These are phyloP conservation scores for Indri indri DNA, from an alignment of 2,113 vertebrate genomes.

Conservation along the genomic window DNA sequence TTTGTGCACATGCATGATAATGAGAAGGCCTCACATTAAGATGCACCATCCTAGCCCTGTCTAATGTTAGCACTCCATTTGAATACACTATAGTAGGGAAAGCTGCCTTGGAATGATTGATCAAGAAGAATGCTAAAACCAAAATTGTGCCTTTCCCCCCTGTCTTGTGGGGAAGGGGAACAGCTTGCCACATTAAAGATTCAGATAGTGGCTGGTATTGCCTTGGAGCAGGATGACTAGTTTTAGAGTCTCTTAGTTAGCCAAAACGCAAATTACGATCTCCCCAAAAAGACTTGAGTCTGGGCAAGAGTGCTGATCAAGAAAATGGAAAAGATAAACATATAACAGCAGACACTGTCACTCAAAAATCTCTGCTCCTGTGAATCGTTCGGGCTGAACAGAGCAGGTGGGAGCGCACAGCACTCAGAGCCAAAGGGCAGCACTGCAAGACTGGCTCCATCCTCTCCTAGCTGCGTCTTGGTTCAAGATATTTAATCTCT, in stretches of 20 bases:
- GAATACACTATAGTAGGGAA: not conserved
- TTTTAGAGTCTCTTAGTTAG: conserved; percentile 53
- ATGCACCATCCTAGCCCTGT: not conserved
- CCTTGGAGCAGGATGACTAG: conserved; percentile 37
- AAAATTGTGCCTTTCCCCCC: not conserved
- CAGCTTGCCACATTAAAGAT: conserved; percentile 69
- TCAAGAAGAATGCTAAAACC: conserved; percentile 35
- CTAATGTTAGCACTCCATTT: not conserved
- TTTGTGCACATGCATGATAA: not conserved
- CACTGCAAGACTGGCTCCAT: not conserved
- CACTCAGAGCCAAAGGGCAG: not conserved
- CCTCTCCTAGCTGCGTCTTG: not conserved
- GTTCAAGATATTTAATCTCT: not conserved
- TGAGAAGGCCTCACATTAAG: not conserved
- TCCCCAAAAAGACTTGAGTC: conserved; percentile 30
- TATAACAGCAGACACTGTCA: not conserved
- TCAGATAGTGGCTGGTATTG: conserved; percentile 20
- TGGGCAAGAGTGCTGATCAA: conserved; percentile 28
- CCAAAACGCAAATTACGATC: conserved; percentile 55
- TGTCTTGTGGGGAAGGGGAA: conserved; percentile 34
- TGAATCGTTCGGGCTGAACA: not conserved
- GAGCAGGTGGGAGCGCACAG: too few species aligned
- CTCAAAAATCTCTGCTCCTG: not conserved
- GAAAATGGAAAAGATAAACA: not conserved
- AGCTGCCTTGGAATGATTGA: conserved; percentile 11